Base-by-base conservation (phyloP, 2,888 invertebrate species). In the Anoplius nigerrimus region DNA sequence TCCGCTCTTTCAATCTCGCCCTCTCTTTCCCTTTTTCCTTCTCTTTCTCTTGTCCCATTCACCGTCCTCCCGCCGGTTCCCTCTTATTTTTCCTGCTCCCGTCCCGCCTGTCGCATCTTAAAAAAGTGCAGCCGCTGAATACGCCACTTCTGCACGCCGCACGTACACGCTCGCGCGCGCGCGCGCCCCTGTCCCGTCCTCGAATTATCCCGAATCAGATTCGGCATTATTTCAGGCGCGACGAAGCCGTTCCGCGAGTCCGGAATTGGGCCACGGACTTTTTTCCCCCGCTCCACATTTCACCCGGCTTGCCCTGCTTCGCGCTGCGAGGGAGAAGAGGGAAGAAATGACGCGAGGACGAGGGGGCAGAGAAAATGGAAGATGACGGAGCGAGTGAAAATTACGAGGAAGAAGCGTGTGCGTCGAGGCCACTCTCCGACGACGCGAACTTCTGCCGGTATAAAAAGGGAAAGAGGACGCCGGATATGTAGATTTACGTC, bases 21-120 rank as follows among this genome's bases (percentile, higher is more conserved):
- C 27, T 43, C n/a, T 8, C 22, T n/a, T 18, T 20, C 22, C 34
- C 53, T 53, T 24, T 53, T 67, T 21, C 45, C 15, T n/a, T 53
- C 51, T 45, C 15, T 34, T 5, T 11, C 34, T 18, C 27, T 16
- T 52, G 52, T 53, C 51, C 20, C 2, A 22, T 21, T 18, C 11
- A 54, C 22, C 1, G n/a, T 24, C 24, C 5, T 43, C 27, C 43
- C 15, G 15, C 15, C 46, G 22, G 2, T 20, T 21, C 22, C 8
- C 15, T 8, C 45, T 21, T 0, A 15, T 43, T 21, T 43, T 21
- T 43, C 57, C 21, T 13, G 16, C 15, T 21, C n/a, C n/a, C 45
- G 15, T 22, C 16, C 48, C 16, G 48, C 48, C 24, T 53, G 16
- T 48, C 48, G 16, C 48, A 48, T 48, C 20, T 48, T 16, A 48